Percentiles rank a stretch among this genome's conserved stretches.
These are phyloP conservation scores for Chamaetylas fuelleborni DNA, from an alignment of 2,113 vertebrate species.

Conservation along the genomic window DNA sequence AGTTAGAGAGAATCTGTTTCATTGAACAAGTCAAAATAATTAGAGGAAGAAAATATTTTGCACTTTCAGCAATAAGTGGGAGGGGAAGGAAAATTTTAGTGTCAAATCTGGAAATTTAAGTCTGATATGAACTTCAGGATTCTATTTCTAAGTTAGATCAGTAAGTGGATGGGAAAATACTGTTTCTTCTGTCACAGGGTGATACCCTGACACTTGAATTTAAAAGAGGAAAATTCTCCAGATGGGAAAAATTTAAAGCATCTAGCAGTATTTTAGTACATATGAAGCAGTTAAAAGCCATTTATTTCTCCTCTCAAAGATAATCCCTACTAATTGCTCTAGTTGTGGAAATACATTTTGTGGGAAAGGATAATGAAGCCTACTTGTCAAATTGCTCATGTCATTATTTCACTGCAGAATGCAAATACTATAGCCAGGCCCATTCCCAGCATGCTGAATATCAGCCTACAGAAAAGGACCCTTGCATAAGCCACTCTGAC, in stretches of 20 bases:
- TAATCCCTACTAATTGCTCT: slow-evolving; percentile 54
- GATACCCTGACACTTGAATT: background rate
- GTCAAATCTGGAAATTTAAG: slow-evolving; percentile 2
- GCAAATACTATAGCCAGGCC: background rate
- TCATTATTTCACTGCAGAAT: slow-evolving; percentile 55
- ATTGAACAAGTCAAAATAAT: background rate
- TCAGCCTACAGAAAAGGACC: slow-evolving; percentile 21
- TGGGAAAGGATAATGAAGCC: slow-evolving; percentile 62
- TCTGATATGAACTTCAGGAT: background rate
- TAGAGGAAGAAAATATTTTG: background rate
- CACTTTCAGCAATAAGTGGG: background rate
- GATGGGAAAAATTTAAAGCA: slow-evolving; percentile 24
- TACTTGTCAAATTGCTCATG: slow-evolving; percentile 56
- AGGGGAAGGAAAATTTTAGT: background rate
- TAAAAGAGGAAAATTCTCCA: background rate
- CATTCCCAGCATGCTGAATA: slow-evolving; percentile 32
- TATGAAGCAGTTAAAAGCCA: slow-evolving; percentile 36
- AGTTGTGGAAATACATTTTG: slow-evolving; percentile 30
- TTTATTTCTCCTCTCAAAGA: slow-evolving; percentile 35
- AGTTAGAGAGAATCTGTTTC: background rate
- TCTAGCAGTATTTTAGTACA: slow-evolving; percentile 22
- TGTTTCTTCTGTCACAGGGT: background rate
- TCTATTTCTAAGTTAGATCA: background rate
- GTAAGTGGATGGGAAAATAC: background rate
- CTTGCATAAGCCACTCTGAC: slow-evolving; percentile 31